Evolutionary conservation across 2,797 vertebrate genomes (phyloP).

Genomic region (Ataeniobius toweri): DNA sequence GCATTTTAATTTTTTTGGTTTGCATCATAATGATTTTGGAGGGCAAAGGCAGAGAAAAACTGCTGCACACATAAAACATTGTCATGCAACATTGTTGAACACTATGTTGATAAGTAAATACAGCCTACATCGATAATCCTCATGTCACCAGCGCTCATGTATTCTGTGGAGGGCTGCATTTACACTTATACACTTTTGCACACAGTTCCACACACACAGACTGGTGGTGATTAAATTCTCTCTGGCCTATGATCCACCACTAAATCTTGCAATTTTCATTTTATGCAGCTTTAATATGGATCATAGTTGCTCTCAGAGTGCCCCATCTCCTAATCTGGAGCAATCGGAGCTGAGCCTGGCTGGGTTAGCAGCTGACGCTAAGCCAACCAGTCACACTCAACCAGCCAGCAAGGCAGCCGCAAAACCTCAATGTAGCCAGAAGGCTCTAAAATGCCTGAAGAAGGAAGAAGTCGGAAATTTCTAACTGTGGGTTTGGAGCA

Average conservation of each 20-base stretch:
- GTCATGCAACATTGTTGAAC: constrained; percentile 70
- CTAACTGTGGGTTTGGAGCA: constrained; percentile 2
- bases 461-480: constrained; percentile 9
- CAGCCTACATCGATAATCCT: constrained; percentile 78
- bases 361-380: constrained; percentile 85
- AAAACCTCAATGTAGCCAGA: constrained; percentile 46
- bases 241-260: constrained; percentile 87
- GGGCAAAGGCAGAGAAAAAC: constrained; percentile 27
- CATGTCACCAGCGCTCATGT: constrained; percentile 65
- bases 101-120: constrained; percentile 78
- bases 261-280: constrained; percentile 98
- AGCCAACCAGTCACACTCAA: constrained; percentile 77
- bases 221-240: constrained; percentile 93
- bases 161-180: constrained; percentile 51
- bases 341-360: constrained; percentile 87
- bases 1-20: constrained; percentile 7
- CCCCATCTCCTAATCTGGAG: constrained; percentile 90
- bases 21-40: constrained; percentile 35
- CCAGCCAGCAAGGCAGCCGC: constrained; percentile 59
- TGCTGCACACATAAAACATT: constrained; percentile 48
- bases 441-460: constrained; percentile 27
- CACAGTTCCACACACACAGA: constrained; percentile 55
- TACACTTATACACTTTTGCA: constrained; percentile 33
- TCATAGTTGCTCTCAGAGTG: constrained; percentile 83
- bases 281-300: constrained; percentile 96